Evolutionary conservation across 2,888 invertebrate genomes (phyloP).

Genomic region (Perizoma affinitatum): DNA sequence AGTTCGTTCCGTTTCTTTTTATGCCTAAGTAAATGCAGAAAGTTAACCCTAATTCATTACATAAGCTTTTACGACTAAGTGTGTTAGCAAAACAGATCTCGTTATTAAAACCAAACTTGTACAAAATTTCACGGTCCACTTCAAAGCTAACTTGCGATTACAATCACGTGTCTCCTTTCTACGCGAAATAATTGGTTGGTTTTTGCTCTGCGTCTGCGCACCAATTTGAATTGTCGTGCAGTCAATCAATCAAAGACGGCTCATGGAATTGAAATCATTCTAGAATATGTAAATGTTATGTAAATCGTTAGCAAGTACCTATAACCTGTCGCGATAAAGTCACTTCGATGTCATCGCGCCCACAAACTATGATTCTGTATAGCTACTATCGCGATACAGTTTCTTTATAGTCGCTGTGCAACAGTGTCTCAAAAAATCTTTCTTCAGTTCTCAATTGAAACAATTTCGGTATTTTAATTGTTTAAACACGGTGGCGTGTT

Average conservation of each 20-base stretch:
- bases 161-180: slow-evolving; percentile 38
- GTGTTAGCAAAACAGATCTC: slow-evolving; percentile 5
- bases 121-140: slow-evolving; percentile 40
- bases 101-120: slow-evolving; percentile 19
- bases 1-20: too few species aligned
- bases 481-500: too few species aligned
- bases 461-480: too few species aligned
- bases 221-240: slow-evolving; percentile 43
- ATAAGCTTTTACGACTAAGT: slow-evolving; percentile 17
- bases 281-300: too few species aligned
- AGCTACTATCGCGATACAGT: too few species aligned
- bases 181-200: slow-evolving; percentile 44
- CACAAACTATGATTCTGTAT: too few species aligned
- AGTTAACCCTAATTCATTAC: background rate
- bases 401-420: too few species aligned
- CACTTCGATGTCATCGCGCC: too few species aligned
- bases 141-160: slow-evolving; percentile 39
- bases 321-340: background rate
- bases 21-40: too few species aligned
- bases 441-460: too few species aligned
- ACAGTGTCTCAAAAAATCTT: too few species aligned
- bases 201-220: slow-evolving; percentile 52
- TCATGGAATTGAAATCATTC: background rate
- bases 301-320: too few species aligned
- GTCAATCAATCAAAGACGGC: slow-evolving; percentile 15